These are phyloP conservation scores for Parauchenoglanis ngamensis DNA, from an alignment of 2,797 vertebrate genomes.

Conservation along the genomic window DNA sequence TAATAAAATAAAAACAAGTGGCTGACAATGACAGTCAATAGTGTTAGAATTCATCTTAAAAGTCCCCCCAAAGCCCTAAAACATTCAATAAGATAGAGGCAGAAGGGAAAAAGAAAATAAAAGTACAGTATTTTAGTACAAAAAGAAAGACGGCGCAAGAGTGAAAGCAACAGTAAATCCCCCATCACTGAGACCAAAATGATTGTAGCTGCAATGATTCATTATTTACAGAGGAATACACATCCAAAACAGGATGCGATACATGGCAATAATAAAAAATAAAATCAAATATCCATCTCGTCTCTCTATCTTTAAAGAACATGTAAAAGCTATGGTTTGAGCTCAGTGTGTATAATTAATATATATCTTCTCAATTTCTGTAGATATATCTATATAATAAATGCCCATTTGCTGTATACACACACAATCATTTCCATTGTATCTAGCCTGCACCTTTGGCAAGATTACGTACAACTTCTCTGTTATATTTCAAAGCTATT, in stretches of 20 bases:
- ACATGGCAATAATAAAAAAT: constrained; percentile 68
- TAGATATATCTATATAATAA: constrained; percentile 73
- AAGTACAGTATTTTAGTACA: constrained; percentile 66
- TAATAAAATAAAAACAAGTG: constrained; percentile 58
- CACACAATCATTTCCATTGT: constrained; percentile 69
- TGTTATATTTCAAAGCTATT: constrained; percentile 94
- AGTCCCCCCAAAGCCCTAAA: constrained; percentile 56
- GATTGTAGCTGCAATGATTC: constrained; percentile 88
- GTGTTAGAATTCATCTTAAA: constrained; percentile 68
- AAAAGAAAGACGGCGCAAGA: constrained; percentile 52
- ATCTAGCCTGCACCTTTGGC: constrained; percentile 94
- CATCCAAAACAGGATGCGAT: constrained; percentile 70
- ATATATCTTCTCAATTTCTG: constrained; percentile 62
- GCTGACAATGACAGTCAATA: constrained; percentile 61
- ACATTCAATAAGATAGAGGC: constrained; percentile 66
- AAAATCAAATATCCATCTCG: constrained; percentile 76
- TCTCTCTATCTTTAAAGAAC: constrained; percentile 79
- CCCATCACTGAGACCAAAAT: constrained; percentile 73
- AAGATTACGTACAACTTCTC: constrained; percentile 98
- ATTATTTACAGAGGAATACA: constrained; percentile 84
- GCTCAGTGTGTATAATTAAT: constrained; percentile 83
- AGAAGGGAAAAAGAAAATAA: constrained; percentile 53
- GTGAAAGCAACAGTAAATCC: constrained; percentile 54
- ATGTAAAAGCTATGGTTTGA: constrained; percentile 85
- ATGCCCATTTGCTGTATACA: constrained; percentile 75